Percentiles rank a stretch among this genome's conserved stretches.
These are phyloP conservation scores for Ficedula albicollis DNA, from an alignment of 2,797 vertebrate species.

Conservation along the genomic window DNA sequence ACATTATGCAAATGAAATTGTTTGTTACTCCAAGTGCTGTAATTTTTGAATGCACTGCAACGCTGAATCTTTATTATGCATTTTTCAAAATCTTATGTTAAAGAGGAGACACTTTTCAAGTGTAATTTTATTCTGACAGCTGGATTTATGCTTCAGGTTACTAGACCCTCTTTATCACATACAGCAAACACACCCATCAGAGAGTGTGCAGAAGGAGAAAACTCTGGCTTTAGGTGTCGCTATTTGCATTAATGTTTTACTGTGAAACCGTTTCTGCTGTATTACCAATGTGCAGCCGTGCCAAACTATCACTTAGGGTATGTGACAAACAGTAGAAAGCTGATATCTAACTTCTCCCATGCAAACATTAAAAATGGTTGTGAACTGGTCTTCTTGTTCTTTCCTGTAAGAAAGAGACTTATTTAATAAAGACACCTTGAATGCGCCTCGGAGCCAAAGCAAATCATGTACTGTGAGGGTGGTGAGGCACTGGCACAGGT, in stretches of 20 bases:
- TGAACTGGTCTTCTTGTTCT: not conserved
- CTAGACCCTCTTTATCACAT: not conserved
- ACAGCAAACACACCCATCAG: rapidly evolving
- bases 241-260: not conserved
- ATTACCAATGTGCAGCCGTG: not conserved
- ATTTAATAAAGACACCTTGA: not conserved
- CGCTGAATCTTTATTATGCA: rapidly evolving
- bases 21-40: not conserved
- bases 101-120: not conserved
- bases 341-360: not conserved
- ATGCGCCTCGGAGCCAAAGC: not conserved
- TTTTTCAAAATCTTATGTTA: not conserved
- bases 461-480: not conserved
- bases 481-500: not conserved
- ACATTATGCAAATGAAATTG: not conserved
- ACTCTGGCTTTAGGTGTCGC: not conserved
- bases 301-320: not conserved
- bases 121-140: not conserved
- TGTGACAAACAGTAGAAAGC: not conserved
- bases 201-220: rapidly evolving
- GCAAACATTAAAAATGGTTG: not conserved
- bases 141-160: not conserved
- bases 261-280: not conserved
- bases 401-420: not conserved
- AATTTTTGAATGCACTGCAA: not conserved